phyloP scores from a whole-genome alignment of 2,888 invertebrate species.

The Euclidia mi region DNA sequence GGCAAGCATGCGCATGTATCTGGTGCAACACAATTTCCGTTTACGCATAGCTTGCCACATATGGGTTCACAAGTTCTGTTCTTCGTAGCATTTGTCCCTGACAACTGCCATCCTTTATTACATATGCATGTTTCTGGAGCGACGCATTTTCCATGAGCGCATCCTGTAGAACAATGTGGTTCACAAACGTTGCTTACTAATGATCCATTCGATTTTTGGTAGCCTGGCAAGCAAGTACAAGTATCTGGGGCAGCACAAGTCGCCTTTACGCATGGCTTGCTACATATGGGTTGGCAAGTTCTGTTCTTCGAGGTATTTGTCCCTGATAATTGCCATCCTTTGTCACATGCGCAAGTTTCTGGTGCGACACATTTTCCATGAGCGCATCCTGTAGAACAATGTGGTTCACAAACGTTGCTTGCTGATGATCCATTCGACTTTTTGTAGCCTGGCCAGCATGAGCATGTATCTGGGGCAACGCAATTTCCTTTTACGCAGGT shows the following conservation, averaged over 20 bases:
- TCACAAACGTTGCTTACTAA: conserved; percentile 9
- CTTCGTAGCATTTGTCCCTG: not conserved
- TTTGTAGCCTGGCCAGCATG: conserved; percentile 30
- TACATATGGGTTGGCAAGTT: conserved; percentile 31
- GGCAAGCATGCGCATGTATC: conserved; percentile 14
- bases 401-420: conserved; percentile 17
- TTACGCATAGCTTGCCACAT: conserved; percentile 17
- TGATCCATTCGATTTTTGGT: not conserved
- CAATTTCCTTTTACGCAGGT: conserved; percentile 32
- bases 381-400: conserved; percentile 26
- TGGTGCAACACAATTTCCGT: conserved; percentile 18
- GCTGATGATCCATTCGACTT: not conserved
- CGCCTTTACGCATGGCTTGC: conserved; percentile 11
- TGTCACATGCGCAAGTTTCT: conserved; percentile 29
- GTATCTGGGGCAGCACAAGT: conserved; percentile 28
- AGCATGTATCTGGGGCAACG: conserved; percentile 31
- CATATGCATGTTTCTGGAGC: conserved; percentile 28
- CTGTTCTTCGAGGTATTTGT: not conserved
- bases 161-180: conserved; percentile 26
- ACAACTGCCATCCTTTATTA: conserved; percentile 21
- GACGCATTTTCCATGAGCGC: conserved; percentile 26
- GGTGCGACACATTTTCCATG: conserved; percentile 33
- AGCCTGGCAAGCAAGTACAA: conserved; percentile 24
- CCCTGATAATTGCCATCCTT: conserved; percentile 20
- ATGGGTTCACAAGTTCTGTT: conserved; percentile 20